A percentile compares a stretch with the other conserved stretches of the same genome.
phyloP scores from a whole-genome alignment of 1,140 invertebrate species.

The Apolygus lucorum region DNA sequence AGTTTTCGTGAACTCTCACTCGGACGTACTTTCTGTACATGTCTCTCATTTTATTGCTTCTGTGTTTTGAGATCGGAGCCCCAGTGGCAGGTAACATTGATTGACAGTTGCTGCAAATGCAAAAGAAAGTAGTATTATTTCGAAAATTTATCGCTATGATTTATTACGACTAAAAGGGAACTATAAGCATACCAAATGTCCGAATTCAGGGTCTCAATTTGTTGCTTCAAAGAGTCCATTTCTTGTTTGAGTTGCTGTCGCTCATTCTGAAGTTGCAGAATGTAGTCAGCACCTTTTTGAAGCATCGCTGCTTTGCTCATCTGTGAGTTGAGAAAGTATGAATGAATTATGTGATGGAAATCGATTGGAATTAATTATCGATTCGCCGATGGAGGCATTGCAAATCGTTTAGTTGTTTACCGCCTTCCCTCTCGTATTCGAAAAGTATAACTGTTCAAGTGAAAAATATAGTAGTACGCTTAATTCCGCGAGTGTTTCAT shows the following conservation, averaged over 20 bases:
- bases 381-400: too few species aligned
- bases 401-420: too few species aligned
- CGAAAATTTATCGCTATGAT: background rate
- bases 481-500: too few species aligned
- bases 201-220: constrained; percentile 83
- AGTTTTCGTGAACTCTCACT: constrained; percentile 76
- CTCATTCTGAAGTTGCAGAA: constrained; percentile 78
- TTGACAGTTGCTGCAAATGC: constrained; percentile 67
- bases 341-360: too few species aligned
- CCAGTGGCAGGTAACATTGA: constrained; percentile 90
- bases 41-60: constrained; percentile 86
- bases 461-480: too few species aligned
- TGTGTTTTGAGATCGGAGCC: constrained; percentile 79
- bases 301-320: constrained; percentile 93
- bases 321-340: too few species aligned
- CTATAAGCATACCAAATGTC: constrained; percentile 72
- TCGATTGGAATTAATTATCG: too few species aligned
- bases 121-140: background rate
- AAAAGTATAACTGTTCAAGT: too few species aligned
- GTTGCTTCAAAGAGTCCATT: constrained; percentile 71
- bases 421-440: too few species aligned
- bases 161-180: background rate
- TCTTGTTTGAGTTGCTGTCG: constrained; percentile 80
- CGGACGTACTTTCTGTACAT: constrained; percentile 90
- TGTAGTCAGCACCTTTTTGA: constrained; percentile 93